Evolutionary conservation across 2,113 vertebrate species (phyloP).

Genomic region (Microcebus griseorufus): DNA sequence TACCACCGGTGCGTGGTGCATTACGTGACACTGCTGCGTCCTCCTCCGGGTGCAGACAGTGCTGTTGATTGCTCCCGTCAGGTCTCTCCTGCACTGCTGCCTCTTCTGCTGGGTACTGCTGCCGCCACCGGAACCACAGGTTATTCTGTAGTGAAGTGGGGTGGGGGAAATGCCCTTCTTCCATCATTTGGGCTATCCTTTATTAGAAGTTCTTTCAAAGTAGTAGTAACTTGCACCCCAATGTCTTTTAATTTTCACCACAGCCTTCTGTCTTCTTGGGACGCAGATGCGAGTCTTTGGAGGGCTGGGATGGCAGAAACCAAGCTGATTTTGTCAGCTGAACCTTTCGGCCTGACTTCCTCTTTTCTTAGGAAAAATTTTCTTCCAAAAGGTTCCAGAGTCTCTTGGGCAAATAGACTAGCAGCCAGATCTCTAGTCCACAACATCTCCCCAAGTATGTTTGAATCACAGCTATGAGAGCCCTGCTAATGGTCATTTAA

Average conservation of each 20-base stretch:
- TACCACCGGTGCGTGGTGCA: not conserved
- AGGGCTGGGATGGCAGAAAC: not conserved
- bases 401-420: not conserved
- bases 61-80: too few relatives aligned
- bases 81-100: not conserved
- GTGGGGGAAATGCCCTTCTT: not conserved
- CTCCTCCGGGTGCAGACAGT: not conserved
- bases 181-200: not conserved
- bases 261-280: not conserved
- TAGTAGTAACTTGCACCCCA: not conserved
- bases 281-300: not conserved
- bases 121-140: accelerated
- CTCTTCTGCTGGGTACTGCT: not conserved
- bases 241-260: not conserved
- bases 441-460: not conserved
- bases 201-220: not conserved
- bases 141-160: not conserved
- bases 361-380: not conserved
- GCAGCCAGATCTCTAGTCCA: not conserved
- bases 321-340: not conserved
- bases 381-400: not conserved
- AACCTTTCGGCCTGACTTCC: not conserved
- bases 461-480: not conserved
- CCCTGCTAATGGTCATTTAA: not conserved
- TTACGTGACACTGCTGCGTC: not conserved